Evolutionary conservation across 2,888 invertebrate species (phyloP), one percentile per base, ranked within the genome.

Genomic region (Pharmacophagus antenor): DNA sequence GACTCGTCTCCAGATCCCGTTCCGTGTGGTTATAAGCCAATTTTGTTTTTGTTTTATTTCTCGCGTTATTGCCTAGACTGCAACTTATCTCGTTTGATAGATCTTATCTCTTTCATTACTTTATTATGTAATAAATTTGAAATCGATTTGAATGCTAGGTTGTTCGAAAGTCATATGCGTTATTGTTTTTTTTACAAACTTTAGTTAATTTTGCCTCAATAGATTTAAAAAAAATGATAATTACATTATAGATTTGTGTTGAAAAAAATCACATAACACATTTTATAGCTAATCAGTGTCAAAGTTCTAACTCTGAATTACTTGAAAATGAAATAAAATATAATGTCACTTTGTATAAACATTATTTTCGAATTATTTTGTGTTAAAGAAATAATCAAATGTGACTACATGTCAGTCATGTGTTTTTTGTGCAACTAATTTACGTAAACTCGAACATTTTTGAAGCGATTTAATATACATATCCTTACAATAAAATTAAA

Each of bases 101-200:
- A 59, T 55, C 2, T 15, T 60, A 46, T 55, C 55, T 59, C 49
- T 55, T 46, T 18, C 46, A 52, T 37, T 27, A 42, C 42, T 42
- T 25, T 49, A 54, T 44, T 22, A 5, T 50, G 27, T 20, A 37
- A 44, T 42, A 50, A 17, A 55, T 15, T 31, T 3, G 21, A 51
- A 49, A 17, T 15, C 3, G 1, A 27, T 12, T n/a, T 27, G 10
- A 27, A 27, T 25, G 5, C 1, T 1, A 27, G 17, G 6, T 23
- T 27, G 37, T n/a, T 31, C 4, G 15, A 31, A 31, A 10, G 31
- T 10, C 10, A 12, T 31, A 31, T 10, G 31, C 4, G 1, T 37
- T 37, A 3, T 8, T 0, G n/a, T n/a, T 37, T 37, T 37, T 27
- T 27, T 37, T 37, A n/a, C 0, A n/a, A 2, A 37, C 1, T n/a